Evolutionary conservation across 1,140 invertebrate genomes (phyloP), one percentile per base, ranked within the genome.

Genomic region (Pachypsylla venusta): DNA sequence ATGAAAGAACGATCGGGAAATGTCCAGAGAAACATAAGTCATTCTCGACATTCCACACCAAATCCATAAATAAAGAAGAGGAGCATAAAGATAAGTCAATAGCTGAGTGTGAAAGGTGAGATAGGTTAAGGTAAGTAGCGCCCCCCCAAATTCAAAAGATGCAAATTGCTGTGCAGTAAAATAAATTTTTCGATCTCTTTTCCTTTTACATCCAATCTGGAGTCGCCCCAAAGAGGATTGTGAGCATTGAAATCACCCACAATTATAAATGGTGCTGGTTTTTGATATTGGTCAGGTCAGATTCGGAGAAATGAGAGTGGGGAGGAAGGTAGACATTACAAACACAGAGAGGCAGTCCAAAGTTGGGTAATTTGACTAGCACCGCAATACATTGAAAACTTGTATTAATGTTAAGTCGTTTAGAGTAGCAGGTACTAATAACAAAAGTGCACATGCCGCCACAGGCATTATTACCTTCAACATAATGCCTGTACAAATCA

Each of bases 181-280:
- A 56, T 26, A 5, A 60, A 35, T 25, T 55, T 42, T 22, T 60
- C 65, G 28, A 69, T 60, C 26, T 59, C 65, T 61, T 62, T 63
- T 48, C 67, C 67, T 62, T 67, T 62, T 10, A 10, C 14, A 42
- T 70, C 64, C 22, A 56, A 60, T 64, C 66, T 65, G 14, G 63
- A 39, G 16, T 67, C 67, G 2, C 67, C 68, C 67, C 66, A 72
- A 30, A 66, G 26, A n/a, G 42, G 56, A 55, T 67, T 69, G 39
- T 70, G 67, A 25, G 62, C 64, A 27, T 70, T 71, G 53, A 70
- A 69, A 30, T 70, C 69, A 0, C 66, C 66, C 10, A 67, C 5
- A 24, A 68, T 25, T 30, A 70, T 56, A 42, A 64, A 71, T 7
- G 65, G 67, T 58, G 53, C 66, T 70, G 67, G 1, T 22, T 10